A percentile compares a stretch with the other conserved stretches of the same genome.
phyloP scores from a whole-genome alignment of 35 echinoderm and acorn worm species.

The Eucidaris tribuloides region DNA sequence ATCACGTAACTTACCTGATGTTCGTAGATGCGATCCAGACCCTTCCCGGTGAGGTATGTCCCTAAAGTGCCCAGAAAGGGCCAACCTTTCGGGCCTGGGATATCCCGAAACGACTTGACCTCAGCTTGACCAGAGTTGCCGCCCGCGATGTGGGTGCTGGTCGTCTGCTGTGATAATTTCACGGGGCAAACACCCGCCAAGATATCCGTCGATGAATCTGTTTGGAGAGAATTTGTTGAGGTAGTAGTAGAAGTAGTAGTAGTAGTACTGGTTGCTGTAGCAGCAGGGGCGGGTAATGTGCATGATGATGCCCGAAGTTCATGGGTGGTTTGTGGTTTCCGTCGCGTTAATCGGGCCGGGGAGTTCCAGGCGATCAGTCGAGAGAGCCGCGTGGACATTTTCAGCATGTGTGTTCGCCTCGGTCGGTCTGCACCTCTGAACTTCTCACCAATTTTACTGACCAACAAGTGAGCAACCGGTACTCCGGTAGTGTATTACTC shows the following conservation, averaged over 20 bases:
- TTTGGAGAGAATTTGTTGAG: not conserved
- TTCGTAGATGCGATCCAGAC: constrained; percentile 70
- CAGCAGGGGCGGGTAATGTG: not conserved
- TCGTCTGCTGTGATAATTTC: no score
- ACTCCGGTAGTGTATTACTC: no score
- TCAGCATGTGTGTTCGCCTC: no score
- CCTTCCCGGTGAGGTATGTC: constrained; percentile 69
- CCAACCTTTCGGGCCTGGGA: constrained; percentile 85
- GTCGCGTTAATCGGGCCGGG: not conserved
- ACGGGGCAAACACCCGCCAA: no score
- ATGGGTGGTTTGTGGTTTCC: not conserved
- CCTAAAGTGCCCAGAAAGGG: constrained; percentile 75
- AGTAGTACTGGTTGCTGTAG: not conserved
- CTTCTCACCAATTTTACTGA: no score
- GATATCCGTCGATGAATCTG: no score
- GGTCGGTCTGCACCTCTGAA: no score
- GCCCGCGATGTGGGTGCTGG: no score
- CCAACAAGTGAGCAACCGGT: no score
- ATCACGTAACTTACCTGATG: constrained; percentile 85
- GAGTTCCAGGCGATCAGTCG: not conserved
- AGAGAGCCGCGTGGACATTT: constrained; percentile 4
- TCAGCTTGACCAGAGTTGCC: no score
- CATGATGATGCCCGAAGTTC: not conserved
- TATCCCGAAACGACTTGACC: constrained; percentile 53
- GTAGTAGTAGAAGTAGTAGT: not conserved